These are phyloP conservation scores for Coecobrya sp. DNA, from an alignment of 2,888 invertebrate genomes.

Conservation along the genomic window DNA sequence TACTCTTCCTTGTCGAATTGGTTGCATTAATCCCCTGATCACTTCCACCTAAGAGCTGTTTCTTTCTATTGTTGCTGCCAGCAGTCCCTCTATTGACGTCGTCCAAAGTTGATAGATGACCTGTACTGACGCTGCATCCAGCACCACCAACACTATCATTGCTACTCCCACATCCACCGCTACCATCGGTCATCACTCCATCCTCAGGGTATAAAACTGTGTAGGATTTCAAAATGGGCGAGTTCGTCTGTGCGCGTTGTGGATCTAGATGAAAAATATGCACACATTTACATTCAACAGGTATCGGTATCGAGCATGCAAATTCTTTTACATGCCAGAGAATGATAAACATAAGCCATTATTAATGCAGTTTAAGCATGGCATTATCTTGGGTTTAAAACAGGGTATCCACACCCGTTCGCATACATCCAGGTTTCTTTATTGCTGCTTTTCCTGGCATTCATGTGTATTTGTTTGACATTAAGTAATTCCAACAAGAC, in stretches of 20 bases:
- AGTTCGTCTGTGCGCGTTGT: slow-evolving; percentile 83
- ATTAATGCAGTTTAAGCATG: neutral
- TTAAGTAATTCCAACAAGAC: slow-evolving; percentile 11
- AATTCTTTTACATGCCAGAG: neutral
- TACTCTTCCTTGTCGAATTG: slow-evolving; percentile 7
- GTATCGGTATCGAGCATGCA: neutral
- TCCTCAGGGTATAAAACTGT: slow-evolving; percentile 84
- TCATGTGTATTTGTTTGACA: slow-evolving; percentile 35
- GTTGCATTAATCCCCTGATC: slow-evolving; percentile 63
- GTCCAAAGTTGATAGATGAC: slow-evolving; percentile 57
- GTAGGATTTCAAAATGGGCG: slow-evolving; percentile 86
- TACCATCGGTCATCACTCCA: slow-evolving; percentile 60
- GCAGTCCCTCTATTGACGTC: slow-evolving; percentile 23
- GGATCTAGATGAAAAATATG: slow-evolving; percentile 80
- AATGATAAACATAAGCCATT: neutral
- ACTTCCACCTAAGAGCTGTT: slow-evolving; percentile 61
- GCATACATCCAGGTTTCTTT: neutral
- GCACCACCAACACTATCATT: neutral
- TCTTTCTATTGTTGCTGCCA: slow-evolving; percentile 25
- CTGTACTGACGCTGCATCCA: slow-evolving; percentile 70
- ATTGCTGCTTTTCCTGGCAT: slow-evolving; percentile 30
- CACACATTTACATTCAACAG: neutral
- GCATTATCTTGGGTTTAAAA: neutral
- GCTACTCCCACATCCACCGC: slow-evolving; percentile 29
- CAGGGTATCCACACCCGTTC: slow-evolving; percentile 5